Conservation (phyloP, 2,113 vertebrate genomes). For the Tetrax tetrax region DNA sequence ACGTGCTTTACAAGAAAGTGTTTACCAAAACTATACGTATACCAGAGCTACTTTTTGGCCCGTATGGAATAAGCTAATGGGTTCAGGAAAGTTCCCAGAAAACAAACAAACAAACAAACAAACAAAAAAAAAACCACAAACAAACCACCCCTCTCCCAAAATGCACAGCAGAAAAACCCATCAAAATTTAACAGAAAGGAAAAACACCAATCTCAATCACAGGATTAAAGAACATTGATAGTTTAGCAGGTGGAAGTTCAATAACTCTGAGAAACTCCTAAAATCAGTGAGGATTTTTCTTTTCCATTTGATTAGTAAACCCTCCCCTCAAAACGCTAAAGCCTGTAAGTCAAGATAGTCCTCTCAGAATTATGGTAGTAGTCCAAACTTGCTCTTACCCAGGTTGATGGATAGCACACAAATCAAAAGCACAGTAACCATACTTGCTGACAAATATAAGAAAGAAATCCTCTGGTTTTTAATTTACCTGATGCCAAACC, state of each 20-base stretch:
- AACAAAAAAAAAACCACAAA: neutral
- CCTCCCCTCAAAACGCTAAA: neutral
- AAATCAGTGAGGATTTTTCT: neutral
- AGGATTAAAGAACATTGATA: neutral
- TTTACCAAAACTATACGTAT: neutral
- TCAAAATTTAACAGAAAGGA: neutral
- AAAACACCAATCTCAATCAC: neutral
- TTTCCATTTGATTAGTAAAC: neutral
- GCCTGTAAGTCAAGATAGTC: neutral
- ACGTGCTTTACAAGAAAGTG: neutral
- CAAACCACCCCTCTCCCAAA: neutral
- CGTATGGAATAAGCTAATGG: neutral
- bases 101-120: neutral
- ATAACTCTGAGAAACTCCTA: neutral
- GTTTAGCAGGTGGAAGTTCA: neutral
- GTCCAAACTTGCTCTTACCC: neutral
- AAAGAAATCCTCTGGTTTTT: neutral
- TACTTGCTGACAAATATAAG: neutral
- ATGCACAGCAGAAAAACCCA: neutral
- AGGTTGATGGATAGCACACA: neutral
- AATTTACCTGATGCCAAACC: conserved; percentile 93
- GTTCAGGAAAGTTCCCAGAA: neutral
- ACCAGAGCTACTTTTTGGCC: neutral
- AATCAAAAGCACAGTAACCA: neutral
- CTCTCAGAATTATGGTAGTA: neutral